These are phyloP conservation scores for Betta splendens DNA, from an alignment of 2,797 vertebrate species.

Conservation along the genomic window DNA sequence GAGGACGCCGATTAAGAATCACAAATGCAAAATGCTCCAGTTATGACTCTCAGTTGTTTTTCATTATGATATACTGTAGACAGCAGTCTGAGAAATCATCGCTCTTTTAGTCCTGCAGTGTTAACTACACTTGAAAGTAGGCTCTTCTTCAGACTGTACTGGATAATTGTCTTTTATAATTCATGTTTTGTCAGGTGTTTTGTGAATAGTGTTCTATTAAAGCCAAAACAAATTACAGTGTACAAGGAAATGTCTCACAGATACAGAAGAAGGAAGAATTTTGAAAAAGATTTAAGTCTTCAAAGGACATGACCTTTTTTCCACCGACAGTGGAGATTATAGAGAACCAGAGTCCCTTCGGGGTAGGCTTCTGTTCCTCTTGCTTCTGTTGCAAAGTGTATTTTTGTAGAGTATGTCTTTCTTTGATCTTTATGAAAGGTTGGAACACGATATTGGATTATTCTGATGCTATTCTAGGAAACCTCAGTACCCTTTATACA, in stretches of 20 bases:
- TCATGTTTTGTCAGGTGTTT: constrained; percentile 2
- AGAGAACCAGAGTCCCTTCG: not conserved
- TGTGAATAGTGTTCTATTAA: not conserved
- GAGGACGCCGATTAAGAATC: constrained; percentile 59
- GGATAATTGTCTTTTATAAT: constrained; percentile 9
- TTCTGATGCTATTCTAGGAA: not conserved
- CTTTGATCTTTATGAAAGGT: constrained; percentile 11
- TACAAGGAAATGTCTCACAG: not conserved
- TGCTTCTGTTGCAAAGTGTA: constrained; percentile 9
- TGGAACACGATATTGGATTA: constrained; percentile 1
- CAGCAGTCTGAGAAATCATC: constrained; percentile 19
- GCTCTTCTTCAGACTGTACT: constrained; percentile 9
- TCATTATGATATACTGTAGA: constrained; percentile 57
- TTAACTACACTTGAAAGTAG: constrained; percentile 4
- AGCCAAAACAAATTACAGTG: not conserved
- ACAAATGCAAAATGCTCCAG: constrained; percentile 17
- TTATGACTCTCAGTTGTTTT: constrained; percentile 52
- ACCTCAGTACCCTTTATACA: not conserved
- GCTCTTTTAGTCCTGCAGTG: constrained; percentile 13
- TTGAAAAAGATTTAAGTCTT: not conserved
- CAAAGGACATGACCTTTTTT: constrained; percentile 4
- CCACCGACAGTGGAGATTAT: not conserved
- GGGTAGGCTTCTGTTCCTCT: constrained; percentile 2
- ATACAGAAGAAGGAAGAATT: not conserved
- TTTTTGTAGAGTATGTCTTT: not conserved